Evolutionary conservation across 2,797 vertebrate genomes (phyloP).

Genomic region (Semotilus atromaculatus): DNA sequence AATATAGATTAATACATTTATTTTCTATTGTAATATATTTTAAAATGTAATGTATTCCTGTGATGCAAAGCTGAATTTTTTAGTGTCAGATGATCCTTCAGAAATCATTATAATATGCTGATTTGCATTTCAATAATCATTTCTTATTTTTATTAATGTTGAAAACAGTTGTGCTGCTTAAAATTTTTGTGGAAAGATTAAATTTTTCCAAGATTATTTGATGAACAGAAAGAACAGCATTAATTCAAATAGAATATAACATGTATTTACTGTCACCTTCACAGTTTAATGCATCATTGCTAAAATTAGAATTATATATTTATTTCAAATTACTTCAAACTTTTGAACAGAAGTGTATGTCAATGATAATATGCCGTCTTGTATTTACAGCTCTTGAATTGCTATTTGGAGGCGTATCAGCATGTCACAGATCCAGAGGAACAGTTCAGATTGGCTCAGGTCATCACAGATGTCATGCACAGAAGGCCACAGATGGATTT

Average conservation of each 20-base stretch:
- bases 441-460: constrained; percentile 74
- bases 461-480: constrained; percentile 75
- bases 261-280: neutral
- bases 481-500: constrained; percentile 75
- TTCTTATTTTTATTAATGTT: neutral
- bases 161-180: neutral
- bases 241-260: neutral
- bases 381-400: constrained; percentile 75
- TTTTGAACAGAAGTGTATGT: neutral
- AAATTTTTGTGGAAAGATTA: neutral
- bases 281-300: neutral
- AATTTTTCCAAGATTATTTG: neutral
- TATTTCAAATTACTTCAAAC: neutral
- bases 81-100: neutral
- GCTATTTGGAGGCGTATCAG: constrained; percentile 81
- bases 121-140: neutral
- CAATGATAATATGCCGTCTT: neutral
- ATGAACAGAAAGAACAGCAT: neutral
- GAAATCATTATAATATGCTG: neutral
- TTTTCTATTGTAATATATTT: neutral
- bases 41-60: neutral
- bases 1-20: neutral
- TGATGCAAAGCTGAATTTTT: neutral
- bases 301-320: neutral
- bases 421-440: constrained; percentile 76